Evolutionary conservation across 2,797 vertebrate genomes (phyloP).

Genomic region (Pseudotriccus pelzelni): DNA sequence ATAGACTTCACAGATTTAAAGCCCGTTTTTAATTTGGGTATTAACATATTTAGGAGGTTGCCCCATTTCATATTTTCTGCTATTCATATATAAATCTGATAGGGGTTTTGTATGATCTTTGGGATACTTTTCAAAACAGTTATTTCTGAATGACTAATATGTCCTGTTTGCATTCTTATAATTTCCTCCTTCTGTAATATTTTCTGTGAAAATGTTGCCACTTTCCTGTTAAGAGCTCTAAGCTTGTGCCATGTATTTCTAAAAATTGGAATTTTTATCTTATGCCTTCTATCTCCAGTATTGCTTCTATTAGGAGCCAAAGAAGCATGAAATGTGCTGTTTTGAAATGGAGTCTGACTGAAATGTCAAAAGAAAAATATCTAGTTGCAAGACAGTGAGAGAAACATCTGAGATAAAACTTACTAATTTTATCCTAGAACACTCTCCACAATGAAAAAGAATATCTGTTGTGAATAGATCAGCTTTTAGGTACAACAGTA

Average conservation of each 20-base stretch:
- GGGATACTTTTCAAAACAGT: background rate
- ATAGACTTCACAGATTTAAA: background rate
- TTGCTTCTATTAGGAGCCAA: background rate
- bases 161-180: background rate
- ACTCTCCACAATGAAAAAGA: background rate
- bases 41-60: background rate
- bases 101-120: background rate
- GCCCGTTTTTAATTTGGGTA: background rate
- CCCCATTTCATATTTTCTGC: background rate
- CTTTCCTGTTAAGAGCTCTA: background rate
- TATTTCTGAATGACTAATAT: background rate
- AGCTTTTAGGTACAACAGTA: background rate
- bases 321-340: background rate
- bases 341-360: background rate
- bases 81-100: background rate
- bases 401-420: constrained; percentile 8
- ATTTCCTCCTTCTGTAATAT: background rate
- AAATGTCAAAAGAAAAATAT: constrained; percentile 16
- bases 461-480: background rate
- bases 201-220: background rate
- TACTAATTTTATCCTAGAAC: background rate
- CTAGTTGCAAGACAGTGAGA: background rate
- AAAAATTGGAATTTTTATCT: background rate
- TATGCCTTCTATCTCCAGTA: background rate
- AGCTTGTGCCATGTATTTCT: background rate